Evolutionary conservation across 2,113 vertebrate genomes (phyloP).

Genomic region (Nestor notabilis): DNA sequence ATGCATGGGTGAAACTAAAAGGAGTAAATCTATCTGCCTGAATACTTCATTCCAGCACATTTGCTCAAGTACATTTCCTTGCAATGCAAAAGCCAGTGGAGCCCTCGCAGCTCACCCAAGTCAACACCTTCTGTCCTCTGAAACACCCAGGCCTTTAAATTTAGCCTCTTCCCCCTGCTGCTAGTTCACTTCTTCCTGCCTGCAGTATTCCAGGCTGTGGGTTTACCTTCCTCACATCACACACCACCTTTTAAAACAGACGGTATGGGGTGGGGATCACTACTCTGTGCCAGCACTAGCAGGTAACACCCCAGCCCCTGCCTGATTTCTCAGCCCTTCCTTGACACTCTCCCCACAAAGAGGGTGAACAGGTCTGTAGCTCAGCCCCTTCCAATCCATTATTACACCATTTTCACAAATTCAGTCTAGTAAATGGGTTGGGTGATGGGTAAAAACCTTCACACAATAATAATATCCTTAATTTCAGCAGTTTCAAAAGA

Average conservation of each 20-base stretch:
- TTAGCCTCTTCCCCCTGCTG: fast-evolving
- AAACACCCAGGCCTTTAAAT: not conserved
- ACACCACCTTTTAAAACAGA: not conserved
- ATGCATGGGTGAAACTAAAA: slow-evolving; percentile 61
- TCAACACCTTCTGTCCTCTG: not conserved
- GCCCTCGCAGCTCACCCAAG: not conserved
- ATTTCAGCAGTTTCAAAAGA: not conserved
- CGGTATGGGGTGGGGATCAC: not conserved
- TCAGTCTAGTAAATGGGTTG: not conserved
- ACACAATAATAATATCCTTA: not conserved
- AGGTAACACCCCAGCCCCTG: not conserved
- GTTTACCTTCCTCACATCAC: not conserved
- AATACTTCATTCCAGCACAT: slow-evolving; percentile 2
- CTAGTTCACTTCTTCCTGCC: not conserved
- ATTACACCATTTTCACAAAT: not conserved
- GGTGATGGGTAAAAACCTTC: not conserved
- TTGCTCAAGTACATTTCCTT: slow-evolving; percentile 12
- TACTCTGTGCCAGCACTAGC: not conserved
- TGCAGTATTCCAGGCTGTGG: not conserved
- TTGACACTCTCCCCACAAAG: not conserved
- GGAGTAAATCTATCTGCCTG: not conserved
- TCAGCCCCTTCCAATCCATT: not conserved
- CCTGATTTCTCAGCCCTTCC: not conserved
- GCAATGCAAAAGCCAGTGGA: not conserved
- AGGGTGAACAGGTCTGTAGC: not conserved